These are phyloP conservation scores for Bombus waltoni DNA, from an alignment of 1,140 invertebrate genomes.

Conservation along the genomic window DNA sequence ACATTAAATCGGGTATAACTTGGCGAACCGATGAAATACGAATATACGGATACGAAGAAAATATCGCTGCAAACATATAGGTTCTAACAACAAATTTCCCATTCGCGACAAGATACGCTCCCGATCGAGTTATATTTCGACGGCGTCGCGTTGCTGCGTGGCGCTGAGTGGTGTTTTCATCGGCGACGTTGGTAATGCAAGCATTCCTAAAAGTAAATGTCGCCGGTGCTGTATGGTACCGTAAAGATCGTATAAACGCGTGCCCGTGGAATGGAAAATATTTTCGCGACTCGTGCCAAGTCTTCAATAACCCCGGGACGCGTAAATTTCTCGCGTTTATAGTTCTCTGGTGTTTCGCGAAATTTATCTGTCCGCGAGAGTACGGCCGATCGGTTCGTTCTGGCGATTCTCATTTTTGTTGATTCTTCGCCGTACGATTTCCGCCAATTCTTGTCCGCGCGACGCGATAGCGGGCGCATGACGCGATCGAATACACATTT, in stretches of 20 bases:
- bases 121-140: slow-evolving; percentile 46
- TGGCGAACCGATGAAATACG: background rate
- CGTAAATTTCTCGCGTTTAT: slow-evolving; percentile 60
- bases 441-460: slow-evolving; percentile 8
- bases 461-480: slow-evolving; percentile 28
- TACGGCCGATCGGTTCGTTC: background rate
- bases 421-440: background rate
- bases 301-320: slow-evolving; percentile 49
- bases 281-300: slow-evolving; percentile 54
- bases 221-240: slow-evolving; percentile 40
- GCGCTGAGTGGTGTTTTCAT: slow-evolving; percentile 22
- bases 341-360: slow-evolving; percentile 22
- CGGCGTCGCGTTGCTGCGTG: background rate
- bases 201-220: slow-evolving; percentile 61
- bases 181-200: slow-evolving; percentile 42
- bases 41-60: background rate
- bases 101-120: slow-evolving; percentile 2
- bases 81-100: slow-evolving; percentile 28
- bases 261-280: slow-evolving; percentile 47
- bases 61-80: background rate
- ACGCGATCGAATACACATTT: slow-evolving; percentile 21
- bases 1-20: slow-evolving; percentile 5
- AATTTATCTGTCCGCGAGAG: slow-evolving; percentile 31
- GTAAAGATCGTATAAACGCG: slow-evolving; percentile 58
- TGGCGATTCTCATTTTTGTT: slow-evolving; percentile 27